Conservation (phyloP, 1,140 invertebrate genomes). For the Eupristina koningsbergeri region DNA sequence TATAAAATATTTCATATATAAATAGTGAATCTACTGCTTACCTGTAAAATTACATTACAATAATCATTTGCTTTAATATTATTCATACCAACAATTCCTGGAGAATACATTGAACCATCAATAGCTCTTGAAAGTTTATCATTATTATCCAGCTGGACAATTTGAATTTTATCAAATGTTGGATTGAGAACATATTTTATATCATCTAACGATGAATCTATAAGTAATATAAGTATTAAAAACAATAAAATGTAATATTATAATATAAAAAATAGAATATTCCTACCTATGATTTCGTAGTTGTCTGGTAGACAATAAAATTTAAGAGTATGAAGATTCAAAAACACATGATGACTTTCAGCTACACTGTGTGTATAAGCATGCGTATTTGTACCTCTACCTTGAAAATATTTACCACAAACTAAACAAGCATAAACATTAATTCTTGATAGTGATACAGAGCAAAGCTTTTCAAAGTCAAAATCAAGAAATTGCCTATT, state of each 20-base stretch:
- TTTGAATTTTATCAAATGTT: conserved; percentile 90
- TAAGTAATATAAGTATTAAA: conserved; percentile 32
- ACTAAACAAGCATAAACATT: conserved; percentile 99
- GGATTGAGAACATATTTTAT: conserved; percentile 99
- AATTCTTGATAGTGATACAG: conserved; percentile 96
- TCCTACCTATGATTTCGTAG: conserved; percentile 96
- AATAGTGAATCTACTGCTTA: conserved; percentile 65
- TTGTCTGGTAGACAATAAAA: conserved; percentile 99
- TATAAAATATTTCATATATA: neutral
- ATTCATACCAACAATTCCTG: conserved; percentile 97
- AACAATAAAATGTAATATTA: conserved; percentile 59
- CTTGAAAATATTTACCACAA: conserved; percentile 99
- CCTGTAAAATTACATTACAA: conserved; percentile 98
- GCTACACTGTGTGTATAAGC: conserved; percentile 99
- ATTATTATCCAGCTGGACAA: conserved; percentile 85
- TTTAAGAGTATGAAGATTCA: conserved; percentile 97
- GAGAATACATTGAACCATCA: conserved; percentile 96
- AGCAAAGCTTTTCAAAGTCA: conserved; percentile 99
- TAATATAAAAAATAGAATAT: conserved; percentile 78
- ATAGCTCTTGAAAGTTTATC: conserved; percentile 94
- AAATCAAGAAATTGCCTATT: conserved; percentile 98
- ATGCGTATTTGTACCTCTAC: conserved; percentile 97
- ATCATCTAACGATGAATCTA: conserved; percentile 97
- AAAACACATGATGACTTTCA: conserved; percentile 97
- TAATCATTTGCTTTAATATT: conserved; percentile 99